A percentile compares a stretch with the other conserved stretches of the same genome.
Conservation (phyloP, 1,140 invertebrate genomes). For the Ceratitis capitata region DNA sequence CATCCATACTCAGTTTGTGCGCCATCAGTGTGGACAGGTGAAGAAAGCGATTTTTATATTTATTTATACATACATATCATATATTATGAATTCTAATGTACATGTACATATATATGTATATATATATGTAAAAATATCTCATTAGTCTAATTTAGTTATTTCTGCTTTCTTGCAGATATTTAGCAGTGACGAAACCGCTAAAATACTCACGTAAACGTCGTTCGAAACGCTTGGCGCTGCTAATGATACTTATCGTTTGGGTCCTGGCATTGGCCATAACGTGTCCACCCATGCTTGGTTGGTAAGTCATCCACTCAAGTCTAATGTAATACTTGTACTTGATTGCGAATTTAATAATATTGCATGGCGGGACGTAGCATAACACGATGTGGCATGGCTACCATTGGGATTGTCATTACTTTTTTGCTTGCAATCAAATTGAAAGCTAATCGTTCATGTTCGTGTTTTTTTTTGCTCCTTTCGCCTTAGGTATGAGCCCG, state of each 20-base stretch:
- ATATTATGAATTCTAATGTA: no score
- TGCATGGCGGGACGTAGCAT: no score
- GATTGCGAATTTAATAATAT: no score
- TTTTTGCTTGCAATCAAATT: background rate
- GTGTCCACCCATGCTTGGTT: constrained; percentile 84
- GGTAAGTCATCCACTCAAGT: no score
- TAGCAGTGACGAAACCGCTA: constrained; percentile 85
- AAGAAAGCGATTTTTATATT: no score
- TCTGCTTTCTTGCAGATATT: constrained; percentile 69
- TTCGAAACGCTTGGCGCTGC: constrained; percentile 79
- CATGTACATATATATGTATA: no score
- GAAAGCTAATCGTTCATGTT: background rate
- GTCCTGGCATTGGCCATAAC: constrained; percentile 81
- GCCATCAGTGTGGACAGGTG: constrained; percentile 83
- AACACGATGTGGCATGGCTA: background rate
- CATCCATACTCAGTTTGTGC: constrained; percentile 81
- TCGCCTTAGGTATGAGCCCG: constrained; percentile 72
- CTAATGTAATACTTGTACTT: background rate
- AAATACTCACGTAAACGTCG: constrained; percentile 81
- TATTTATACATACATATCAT: no score
- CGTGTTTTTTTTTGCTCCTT: background rate
- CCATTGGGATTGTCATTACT: background rate
- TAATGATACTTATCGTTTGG: constrained; percentile 87
- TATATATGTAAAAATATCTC: no score
- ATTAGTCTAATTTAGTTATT: background rate